These are phyloP conservation scores for Polypedilum pembai DNA, from an alignment of 1,140 invertebrate species.

Conservation along the genomic window DNA sequence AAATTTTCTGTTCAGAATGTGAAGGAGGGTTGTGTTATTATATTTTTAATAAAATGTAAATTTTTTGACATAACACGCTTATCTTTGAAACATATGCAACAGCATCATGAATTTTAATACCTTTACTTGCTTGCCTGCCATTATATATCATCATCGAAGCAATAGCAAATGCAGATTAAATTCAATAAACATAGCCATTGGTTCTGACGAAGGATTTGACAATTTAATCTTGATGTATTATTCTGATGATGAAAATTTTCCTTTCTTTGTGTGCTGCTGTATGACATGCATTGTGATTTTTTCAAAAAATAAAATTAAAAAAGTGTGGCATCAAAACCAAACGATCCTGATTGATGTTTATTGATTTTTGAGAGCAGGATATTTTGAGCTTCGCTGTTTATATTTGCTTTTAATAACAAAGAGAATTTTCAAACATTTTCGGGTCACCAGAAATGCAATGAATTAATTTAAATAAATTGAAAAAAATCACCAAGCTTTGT, in stretches of 20 bases:
- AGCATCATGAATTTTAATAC: background rate
- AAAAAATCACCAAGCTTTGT: too few species aligned
- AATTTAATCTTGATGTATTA: slow-evolving; percentile 19
- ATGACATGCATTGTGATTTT: background rate
- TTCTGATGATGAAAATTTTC: background rate
- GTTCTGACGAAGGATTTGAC: background rate
- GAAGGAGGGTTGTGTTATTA: too few species aligned
- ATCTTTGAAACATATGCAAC: background rate
- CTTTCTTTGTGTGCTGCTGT: background rate
- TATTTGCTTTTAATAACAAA: too few species aligned
- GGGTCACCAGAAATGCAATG: too few species aligned
- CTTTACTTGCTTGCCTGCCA: background rate
- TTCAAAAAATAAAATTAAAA: background rate
- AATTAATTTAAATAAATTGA: too few species aligned
- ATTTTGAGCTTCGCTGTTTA: too few species aligned
- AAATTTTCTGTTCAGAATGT: background rate
- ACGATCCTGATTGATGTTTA: background rate
- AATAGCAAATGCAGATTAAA: slow-evolving; percentile 9
- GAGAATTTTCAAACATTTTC: too few species aligned
- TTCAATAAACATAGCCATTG: slow-evolving; percentile 12
- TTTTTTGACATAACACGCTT: background rate
- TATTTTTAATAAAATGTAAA: slow-evolving; percentile 17
- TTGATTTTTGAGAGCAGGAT: background rate
- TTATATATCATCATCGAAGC: background rate
- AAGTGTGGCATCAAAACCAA: background rate